Base-by-base conservation (phyloP, 2,888 invertebrate species). In the Diarsia mendica region DNA sequence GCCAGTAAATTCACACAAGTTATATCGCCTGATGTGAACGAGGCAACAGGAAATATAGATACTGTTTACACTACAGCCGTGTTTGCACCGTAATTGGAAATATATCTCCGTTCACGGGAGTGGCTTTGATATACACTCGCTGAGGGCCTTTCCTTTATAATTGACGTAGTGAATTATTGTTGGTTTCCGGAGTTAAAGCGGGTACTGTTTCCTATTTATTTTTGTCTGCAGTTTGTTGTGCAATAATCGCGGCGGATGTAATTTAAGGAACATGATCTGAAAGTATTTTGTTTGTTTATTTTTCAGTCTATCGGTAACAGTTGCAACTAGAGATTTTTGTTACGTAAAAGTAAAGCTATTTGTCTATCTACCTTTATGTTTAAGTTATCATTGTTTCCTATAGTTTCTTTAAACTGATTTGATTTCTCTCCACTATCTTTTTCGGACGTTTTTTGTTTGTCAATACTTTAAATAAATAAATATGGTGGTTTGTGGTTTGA, bases 121-220 rank as follows among this genome's bases (percentile, higher is more conserved):
- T 65, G 76, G 85, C 64, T 67, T 61, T 72, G 72, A 84, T 84
- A 76, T 23, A 77, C 39, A 53, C 18, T 53, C 23, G 23, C 58
- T 33, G 69, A 78, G 82, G 82, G 61, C 69, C 67, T 85, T 83
- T 85, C 72, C 79, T 76, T 81, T 83, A 68, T 85, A 84, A 84
- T 73, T 85, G 85, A 79, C 84, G 33, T 6, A 11, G 39, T 73
- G 75, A 85, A 65, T 75, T 75, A 85, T 79, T 53, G 13, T 23
- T 28, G 39, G 71, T 71, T 79, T 83, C 85, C 83, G 79, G 64
- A 67, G 64, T 82, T 48, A 65, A 28, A 63, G 60, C 60, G 39
- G 51, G 44, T 65, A 44, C 46, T 60, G 55, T 64, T 82, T 72
- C 83, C 67, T 82, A 71, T 72, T 81, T 69, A 75, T 74, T 81